phyloP scores from a whole-genome alignment of 2,113 vertebrate genomes.

The Seriola aureovittata region DNA sequence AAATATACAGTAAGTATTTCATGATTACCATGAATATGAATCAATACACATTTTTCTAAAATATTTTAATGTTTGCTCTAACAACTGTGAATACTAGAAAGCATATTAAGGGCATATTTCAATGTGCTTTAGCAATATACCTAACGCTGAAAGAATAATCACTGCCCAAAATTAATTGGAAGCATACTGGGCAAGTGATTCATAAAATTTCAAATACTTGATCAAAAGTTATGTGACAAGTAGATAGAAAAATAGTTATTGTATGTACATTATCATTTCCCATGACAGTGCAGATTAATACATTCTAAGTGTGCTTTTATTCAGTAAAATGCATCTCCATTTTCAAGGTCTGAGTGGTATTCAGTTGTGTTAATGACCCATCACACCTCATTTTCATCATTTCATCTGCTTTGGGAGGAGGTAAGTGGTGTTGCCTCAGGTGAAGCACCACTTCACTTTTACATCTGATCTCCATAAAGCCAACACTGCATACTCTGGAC shows the following conservation, averaged over 20 bases:
- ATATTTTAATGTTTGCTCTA: no score
- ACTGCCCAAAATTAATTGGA: not conserved
- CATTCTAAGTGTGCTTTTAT: conserved; percentile 14
- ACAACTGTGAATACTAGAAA: not conserved
- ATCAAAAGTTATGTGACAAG: not conserved
- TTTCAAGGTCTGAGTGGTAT: conserved; percentile 26
- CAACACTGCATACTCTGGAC: conserved; percentile 1
- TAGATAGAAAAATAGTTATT: not conserved
- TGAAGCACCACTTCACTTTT: conserved; percentile 29
- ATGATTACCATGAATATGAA: not conserved
- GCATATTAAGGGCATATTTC: not conserved
- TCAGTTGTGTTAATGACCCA: conserved; percentile 34
- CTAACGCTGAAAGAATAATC: not conserved
- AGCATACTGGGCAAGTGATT: not conserved
- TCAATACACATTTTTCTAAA: not conserved
- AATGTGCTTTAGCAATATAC: not conserved
- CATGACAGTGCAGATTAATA: conserved; percentile 26
- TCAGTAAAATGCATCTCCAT: conserved; percentile 25
- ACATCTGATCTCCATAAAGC: conserved; percentile 10
- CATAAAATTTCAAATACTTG: not conserved
- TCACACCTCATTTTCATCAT: conserved; percentile 37
- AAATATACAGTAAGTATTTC: not conserved
- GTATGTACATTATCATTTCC: conserved; percentile 42
- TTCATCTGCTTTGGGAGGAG: conserved; percentile 3
- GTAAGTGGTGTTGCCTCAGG: conserved; percentile 37